These are phyloP conservation scores for Spilarctia lutea DNA, from an alignment of 2,888 invertebrate genomes.

Conservation along the genomic window DNA sequence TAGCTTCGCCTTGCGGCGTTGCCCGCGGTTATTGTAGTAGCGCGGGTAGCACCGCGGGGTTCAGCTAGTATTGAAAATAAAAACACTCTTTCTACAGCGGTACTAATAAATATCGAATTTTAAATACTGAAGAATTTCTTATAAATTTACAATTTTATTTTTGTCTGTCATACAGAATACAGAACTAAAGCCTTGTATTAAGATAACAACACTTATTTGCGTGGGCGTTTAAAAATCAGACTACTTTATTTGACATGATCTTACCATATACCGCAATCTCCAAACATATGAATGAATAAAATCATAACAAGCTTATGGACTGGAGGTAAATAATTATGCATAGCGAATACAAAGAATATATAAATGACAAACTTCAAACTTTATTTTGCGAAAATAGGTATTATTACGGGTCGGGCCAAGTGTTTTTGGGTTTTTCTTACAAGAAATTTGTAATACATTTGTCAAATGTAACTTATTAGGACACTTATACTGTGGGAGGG, in stretches of 20 bases:
- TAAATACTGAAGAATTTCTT: not conserved
- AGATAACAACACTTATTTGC: conserved; percentile 17
- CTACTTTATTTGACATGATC: conserved; percentile 41
- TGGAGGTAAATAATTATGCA: conserved; percentile 7
- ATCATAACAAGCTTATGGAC: conserved; percentile 12
- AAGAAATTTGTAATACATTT: too few relatives aligned
- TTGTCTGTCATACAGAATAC: conserved; percentile 2
- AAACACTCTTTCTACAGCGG: not conserved
- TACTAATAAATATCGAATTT: too few relatives aligned
- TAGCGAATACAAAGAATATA: not conserved
- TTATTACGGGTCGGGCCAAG: too few relatives aligned
- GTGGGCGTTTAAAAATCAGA: conserved; percentile 29
- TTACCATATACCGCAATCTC: conserved; percentile 25
- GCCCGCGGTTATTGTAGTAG: too few relatives aligned
- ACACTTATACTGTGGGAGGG: too few relatives aligned
- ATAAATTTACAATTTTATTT: conserved; percentile 9
- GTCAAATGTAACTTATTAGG: too few relatives aligned
- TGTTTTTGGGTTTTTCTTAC: too few relatives aligned
- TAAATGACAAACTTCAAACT: too few relatives aligned
- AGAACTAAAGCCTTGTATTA: conserved; percentile 6
- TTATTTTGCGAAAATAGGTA: too few relatives aligned
- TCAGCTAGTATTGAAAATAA: too few relatives aligned
- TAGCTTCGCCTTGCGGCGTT: too few relatives aligned
- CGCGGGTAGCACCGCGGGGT: too few relatives aligned
- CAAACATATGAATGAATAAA: conserved; percentile 12